phyloP scores from a whole-genome alignment of 2,888 invertebrate species.

The Drosophila bunnanda region DNA sequence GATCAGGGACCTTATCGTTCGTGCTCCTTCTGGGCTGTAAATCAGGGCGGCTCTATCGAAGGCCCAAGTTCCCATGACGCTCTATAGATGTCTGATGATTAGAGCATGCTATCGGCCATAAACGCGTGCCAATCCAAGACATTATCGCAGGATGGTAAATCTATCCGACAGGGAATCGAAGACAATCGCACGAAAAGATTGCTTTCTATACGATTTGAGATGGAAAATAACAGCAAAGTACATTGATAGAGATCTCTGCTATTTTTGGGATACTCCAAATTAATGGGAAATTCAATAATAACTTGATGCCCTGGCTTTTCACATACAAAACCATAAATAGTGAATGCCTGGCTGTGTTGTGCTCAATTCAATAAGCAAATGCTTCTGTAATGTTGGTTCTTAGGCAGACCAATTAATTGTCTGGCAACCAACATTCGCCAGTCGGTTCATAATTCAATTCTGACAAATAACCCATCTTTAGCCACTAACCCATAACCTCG shows the following conservation, averaged over 20 bases:
- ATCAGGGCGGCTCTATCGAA: conserved; percentile 35
- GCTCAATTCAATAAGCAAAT: background rate
- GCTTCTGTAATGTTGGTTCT: background rate
- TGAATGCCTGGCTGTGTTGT: background rate
- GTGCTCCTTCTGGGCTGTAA: conserved; percentile 24
- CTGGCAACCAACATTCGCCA: background rate
- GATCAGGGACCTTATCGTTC: conserved; percentile 24
- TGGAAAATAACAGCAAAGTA: background rate
- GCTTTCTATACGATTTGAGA: background rate
- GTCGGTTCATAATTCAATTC: conserved; percentile 12
- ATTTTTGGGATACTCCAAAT: background rate
- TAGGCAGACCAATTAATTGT: background rate
- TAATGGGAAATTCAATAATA: background rate
- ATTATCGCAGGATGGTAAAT: conserved; percentile 29
- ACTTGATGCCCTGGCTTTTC: background rate
- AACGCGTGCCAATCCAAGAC: conserved; percentile 10
- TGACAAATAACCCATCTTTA: conserved; percentile 14
- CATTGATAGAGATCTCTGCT: background rate
- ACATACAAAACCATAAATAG: background rate
- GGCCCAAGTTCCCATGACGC: conserved; percentile 26
- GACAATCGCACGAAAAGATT: conserved; percentile 9
- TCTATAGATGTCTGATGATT: conserved; percentile 43
- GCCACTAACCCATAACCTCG: conserved; percentile 4
- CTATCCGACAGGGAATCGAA: conserved; percentile 2
- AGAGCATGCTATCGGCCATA: conserved; percentile 11